These are phyloP conservation scores for Ceyx erithaca DNA, from an alignment of 2,797 vertebrate species.

Conservation along the genomic window DNA sequence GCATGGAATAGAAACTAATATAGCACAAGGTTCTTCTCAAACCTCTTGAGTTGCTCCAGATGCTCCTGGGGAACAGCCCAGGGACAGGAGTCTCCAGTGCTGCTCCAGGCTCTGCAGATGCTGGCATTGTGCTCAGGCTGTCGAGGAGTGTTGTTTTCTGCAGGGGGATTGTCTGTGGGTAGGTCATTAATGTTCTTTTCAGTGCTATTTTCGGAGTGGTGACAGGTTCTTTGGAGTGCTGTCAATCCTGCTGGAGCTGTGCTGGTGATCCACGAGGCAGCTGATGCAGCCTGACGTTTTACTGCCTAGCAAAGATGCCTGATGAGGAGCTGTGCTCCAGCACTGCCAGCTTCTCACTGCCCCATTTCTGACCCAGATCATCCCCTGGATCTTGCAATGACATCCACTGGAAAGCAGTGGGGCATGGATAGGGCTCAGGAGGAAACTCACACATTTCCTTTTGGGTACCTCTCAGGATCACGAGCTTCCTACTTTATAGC, in stretches of 20 bases:
- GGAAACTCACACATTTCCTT: neutral
- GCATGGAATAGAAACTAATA: too few species aligned
- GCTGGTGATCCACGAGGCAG: neutral
- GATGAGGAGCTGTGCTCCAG: neutral
- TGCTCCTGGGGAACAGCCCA: neutral
- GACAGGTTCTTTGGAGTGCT: neutral
- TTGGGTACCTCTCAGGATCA: neutral
- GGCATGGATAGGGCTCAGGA: neutral
- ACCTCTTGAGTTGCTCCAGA: neutral
- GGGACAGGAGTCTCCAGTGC: neutral
- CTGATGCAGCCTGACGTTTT: neutral
- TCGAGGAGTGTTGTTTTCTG: neutral
- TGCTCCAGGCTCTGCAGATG: rapidly evolving
- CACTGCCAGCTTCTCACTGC: rapidly evolving
- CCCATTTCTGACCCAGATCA: constrained; percentile 8
- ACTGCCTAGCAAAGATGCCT: neutral
- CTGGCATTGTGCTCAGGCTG: rapidly evolving
- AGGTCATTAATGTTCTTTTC: neutral
- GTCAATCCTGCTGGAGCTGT: neutral
- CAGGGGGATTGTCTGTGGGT: rapidly evolving
- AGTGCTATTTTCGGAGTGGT: rapidly evolving
- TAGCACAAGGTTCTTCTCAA: neutral
- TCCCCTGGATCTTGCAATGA: neutral
- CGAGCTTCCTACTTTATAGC: neutral
- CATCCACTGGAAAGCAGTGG: neutral